These are phyloP conservation scores for Thereva nobilitata DNA, from an alignment of 2,888 invertebrate species.

Conservation along the genomic window DNA sequence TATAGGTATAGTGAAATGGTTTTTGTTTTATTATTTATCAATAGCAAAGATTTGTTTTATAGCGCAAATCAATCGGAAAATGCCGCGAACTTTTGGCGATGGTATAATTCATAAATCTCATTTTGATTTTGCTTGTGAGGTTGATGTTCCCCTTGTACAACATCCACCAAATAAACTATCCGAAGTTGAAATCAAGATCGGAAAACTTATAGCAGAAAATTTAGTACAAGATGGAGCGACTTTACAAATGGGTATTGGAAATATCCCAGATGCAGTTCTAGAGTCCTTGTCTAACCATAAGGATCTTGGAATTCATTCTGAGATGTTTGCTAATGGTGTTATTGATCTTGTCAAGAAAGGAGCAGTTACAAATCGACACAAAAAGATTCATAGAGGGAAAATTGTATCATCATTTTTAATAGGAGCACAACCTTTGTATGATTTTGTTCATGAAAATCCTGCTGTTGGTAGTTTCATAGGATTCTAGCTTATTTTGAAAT, in stretches of 20 bases:
- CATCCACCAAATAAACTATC: constrained; percentile 66
- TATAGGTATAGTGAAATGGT: constrained; percentile 67
- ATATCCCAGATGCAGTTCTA: constrained; percentile 92
- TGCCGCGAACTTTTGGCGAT: constrained; percentile 95
- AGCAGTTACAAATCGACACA: constrained; percentile 86
- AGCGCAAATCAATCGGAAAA: constrained; percentile 83
- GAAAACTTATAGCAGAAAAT: constrained; percentile 85
- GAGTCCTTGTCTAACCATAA: constrained; percentile 80
- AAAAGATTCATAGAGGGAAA: constrained; percentile 80
- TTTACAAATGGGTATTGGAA: constrained; percentile 89
- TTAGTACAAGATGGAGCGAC: constrained; percentile 92
- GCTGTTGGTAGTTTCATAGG: constrained; percentile 68
- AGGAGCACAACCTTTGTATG: constrained; percentile 83
- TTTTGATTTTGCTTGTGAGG: constrained; percentile 82
- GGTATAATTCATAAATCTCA: constrained; percentile 89
- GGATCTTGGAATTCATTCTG: constrained; percentile 93
- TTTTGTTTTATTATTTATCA: not conserved
- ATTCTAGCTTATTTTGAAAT: constrained; percentile 44
- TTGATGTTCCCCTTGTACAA: constrained; percentile 71
- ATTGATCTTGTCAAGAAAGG: constrained; percentile 85
- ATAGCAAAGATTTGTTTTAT: constrained; percentile 41
- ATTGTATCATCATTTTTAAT: constrained; percentile 92
- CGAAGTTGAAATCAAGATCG: constrained; percentile 75
- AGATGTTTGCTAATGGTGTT: constrained; percentile 96
- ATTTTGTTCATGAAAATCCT: constrained; percentile 94